Evolutionary conservation across 2,888 invertebrate genomes (phyloP).

Genomic region (Pyralis farinalis): DNA sequence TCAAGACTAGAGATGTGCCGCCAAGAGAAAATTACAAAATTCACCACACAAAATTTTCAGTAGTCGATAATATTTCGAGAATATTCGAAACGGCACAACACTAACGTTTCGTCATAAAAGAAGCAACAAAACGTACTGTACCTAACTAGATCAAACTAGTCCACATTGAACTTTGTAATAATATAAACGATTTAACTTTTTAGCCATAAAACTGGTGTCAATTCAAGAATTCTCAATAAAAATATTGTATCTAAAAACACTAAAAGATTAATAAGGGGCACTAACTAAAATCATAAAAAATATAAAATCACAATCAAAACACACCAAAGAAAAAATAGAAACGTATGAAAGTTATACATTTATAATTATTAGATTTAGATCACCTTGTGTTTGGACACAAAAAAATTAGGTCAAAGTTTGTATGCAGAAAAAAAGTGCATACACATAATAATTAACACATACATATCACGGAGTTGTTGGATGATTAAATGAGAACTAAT

Average conservation of each 20-base stretch:
- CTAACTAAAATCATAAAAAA: conserved; percentile 6
- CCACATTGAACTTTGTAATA: no score
- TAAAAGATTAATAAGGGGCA: conserved; percentile 1
- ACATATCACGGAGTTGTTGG: conserved; percentile 46
- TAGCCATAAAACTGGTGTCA: no score
- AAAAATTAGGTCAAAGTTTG: conserved; percentile 44
- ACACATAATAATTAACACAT: conserved; percentile 35
- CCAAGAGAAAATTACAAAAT: no score
- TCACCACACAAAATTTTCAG: no score
- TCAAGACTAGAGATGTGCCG: background rate
- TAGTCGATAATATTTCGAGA: no score
- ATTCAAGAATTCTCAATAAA: background rate
- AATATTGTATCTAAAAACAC: conserved; percentile 4
- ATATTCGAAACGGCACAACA: no score
- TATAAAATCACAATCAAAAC: conserved; percentile 25
- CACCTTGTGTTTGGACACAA: conserved; percentile 34
- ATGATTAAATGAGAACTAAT: conserved; percentile 57
- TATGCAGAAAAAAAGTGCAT: conserved; percentile 36
- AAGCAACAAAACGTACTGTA: conserved; percentile 1
- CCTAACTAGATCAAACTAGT: no score
- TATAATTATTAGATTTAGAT: conserved; percentile 35
- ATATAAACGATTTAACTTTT: no score
- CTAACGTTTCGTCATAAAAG: background rate
- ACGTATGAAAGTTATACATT: conserved; percentile 19
- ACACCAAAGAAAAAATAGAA: conserved; percentile 64